These are phyloP conservation scores for Charadrius vociferus DNA, from an alignment of 2,113 vertebrate species.

Conservation along the genomic window DNA sequence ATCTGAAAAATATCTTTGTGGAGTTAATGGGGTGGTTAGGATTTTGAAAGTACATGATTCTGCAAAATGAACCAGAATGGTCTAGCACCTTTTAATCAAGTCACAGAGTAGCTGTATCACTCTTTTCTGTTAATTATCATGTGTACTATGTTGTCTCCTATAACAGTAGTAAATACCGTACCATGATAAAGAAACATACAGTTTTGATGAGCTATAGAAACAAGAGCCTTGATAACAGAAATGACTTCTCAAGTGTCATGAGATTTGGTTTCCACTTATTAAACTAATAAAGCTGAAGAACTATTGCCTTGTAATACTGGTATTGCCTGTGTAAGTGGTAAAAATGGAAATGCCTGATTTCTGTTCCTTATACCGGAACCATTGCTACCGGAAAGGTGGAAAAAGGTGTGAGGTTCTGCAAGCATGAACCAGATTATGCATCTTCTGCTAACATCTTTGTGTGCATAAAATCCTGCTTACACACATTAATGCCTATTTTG, in stretches of 20 bases:
- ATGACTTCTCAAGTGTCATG: background rate
- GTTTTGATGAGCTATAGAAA: background rate
- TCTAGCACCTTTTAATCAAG: background rate
- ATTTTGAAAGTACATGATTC: background rate
- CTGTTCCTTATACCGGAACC: background rate
- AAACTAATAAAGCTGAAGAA: background rate
- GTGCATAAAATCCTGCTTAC: background rate
- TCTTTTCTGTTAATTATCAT: background rate
- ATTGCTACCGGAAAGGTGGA: background rate
- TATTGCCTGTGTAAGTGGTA: background rate
- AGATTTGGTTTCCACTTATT: background rate
- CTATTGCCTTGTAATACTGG: background rate
- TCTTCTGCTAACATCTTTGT: background rate
- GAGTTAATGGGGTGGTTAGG: background rate
- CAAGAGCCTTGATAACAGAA: background rate
- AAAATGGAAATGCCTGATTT: background rate
- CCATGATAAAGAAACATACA: background rate
- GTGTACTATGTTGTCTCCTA: background rate
- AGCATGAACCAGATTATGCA: background rate
- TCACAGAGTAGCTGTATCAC: background rate
- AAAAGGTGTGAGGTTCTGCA: background rate
- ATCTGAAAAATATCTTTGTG: background rate
- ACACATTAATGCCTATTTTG: background rate
- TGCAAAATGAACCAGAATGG: background rate
- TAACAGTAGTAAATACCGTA: background rate